A percentile compares a stretch with the other conserved stretches of the same genome.
phyloP scores from a whole-genome alignment of 2,797 vertebrate genomes.

The Poeciliopsis turneri region DNA sequence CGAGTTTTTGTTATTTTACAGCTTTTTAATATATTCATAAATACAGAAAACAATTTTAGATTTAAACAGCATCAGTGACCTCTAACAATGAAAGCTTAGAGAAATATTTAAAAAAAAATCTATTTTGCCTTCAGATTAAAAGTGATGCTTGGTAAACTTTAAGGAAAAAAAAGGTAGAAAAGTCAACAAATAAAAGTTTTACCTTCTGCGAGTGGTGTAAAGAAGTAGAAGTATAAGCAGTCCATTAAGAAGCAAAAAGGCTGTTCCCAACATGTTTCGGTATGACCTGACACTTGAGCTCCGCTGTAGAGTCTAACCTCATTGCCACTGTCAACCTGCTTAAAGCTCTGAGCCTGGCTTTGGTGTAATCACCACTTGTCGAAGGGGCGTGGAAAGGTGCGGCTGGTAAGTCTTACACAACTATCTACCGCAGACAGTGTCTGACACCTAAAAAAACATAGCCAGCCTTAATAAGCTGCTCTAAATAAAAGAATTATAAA shows the following conservation, averaged over 20 bases:
- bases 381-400: constrained; percentile 67
- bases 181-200: constrained; percentile 29
- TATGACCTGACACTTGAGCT: constrained; percentile 14
- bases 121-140: background rate
- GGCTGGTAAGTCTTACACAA: constrained; percentile 54
- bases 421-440: background rate
- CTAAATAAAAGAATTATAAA: background rate
- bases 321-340: constrained; percentile 20
- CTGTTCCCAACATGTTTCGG: constrained; percentile 69
- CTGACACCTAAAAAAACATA: background rate
- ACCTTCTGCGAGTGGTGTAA: constrained; percentile 71
- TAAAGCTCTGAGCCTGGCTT: constrained; percentile 28
- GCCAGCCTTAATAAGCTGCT: background rate
- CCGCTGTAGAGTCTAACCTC: constrained; percentile 10
- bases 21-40: background rate
- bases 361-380: constrained; percentile 11
- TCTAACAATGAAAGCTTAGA: background rate
- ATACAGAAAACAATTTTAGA: background rate
- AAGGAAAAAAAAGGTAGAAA: background rate
- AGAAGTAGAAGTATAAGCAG: constrained; percentile 60
- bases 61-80: background rate
- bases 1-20: background rate
- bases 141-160: background rate
- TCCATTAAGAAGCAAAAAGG: constrained; percentile 58
- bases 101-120: background rate